phyloP scores from a whole-genome alignment of 2,797 vertebrate species.

The Telmatherina bonti region DNA sequence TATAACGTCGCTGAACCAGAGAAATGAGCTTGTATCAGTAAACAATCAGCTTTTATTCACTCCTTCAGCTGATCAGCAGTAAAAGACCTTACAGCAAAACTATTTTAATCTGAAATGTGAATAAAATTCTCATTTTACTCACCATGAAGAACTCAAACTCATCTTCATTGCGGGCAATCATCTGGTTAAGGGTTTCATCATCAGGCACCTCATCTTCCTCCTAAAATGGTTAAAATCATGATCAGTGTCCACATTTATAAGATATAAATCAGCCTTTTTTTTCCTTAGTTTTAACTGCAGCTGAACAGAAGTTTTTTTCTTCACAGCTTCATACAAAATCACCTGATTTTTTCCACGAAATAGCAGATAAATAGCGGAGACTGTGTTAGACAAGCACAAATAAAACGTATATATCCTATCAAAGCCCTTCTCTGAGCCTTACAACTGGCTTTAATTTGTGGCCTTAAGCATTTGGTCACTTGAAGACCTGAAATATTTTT shows the following conservation, averaged over 20 bases:
- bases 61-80: background rate
- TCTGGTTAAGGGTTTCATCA: slow-evolving; percentile 98
- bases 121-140: slow-evolving; percentile 45
- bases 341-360: background rate
- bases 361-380: slow-evolving; percentile 6
- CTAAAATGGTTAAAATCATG: slow-evolving; percentile 64
- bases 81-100: background rate
- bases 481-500: background rate
- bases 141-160: slow-evolving; percentile 99
- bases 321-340: slow-evolving; percentile 3
- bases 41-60: background rate
- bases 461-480: too few relatives aligned
- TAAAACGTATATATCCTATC: background rate
- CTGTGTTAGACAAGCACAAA: background rate
- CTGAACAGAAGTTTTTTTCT: background rate
- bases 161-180: slow-evolving; percentile 96
- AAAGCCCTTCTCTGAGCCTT: background rate
- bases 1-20: background rate
- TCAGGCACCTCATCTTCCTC: slow-evolving; percentile 99
- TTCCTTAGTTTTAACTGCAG: background rate
- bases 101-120: background rate
- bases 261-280: background rate
- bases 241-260: background rate
- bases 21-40: too few relatives aligned
- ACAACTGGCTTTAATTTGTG: slow-evolving; percentile 6